Base-by-base conservation (phyloP, 2,888 invertebrate genomes). In the Syritta pipiens region DNA sequence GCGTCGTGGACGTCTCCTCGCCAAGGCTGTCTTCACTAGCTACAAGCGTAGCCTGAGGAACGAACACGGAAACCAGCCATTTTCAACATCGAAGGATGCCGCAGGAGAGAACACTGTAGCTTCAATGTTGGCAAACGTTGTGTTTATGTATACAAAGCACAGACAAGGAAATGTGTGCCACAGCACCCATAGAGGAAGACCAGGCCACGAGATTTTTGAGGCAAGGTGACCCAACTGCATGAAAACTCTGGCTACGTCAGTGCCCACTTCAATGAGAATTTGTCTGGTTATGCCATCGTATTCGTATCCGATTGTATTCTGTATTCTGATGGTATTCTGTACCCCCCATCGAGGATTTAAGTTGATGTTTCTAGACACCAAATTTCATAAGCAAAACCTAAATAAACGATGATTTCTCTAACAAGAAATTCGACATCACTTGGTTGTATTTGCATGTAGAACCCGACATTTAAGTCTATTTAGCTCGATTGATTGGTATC, bases 51-150 rank as follows among this genome's bases (percentile, higher is more conserved):
- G 99, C 82, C 93, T 97, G 81, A 94, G 99, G 83, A 99, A 98
- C 89, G 99, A 99, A 90, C 96, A 97, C 86, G 99, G 99, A 90
- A 96, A 96, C 90, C 98, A 98, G 71, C 9, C 24, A 6, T 40
- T 51, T 2, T n/a, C n/a, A 87, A 92, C 92, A 86, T 99, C 84
- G 99, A 99, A 86, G 99, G 98, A 26, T 94, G 97, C 46, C 91
- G 92, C 75, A 90, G 91, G 55, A 95, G 95, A 85, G 88, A 91
- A 6, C 96, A 97, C 83, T 96, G 97, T 17, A 90, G 92, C 82
- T 99, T 97, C 90, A 99, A 99, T 84, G 91, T 98, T 77, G 99
- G 99, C 87, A 99, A 99, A 90, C 94, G 95, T 84, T 98, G 97
- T 86, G 98, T 97, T 59, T 99, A 95, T 89, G 98, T 99, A 35